Percentiles rank a stretch among this genome's conserved stretches.
Conservation (phyloP, 2,888 invertebrate species). For the Choristoneura rosaceana region DNA sequence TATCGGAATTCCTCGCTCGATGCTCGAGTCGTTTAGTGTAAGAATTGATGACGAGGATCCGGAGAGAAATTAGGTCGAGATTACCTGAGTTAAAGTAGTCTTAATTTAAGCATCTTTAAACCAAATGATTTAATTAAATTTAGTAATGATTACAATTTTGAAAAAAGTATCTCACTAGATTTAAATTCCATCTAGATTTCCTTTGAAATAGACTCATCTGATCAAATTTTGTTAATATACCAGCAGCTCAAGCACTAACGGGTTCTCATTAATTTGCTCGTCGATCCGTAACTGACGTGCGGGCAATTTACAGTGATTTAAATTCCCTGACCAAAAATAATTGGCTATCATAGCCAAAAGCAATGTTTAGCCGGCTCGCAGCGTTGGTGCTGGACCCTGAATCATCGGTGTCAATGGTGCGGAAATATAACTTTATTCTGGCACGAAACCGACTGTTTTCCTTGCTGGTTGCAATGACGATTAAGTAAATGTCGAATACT, state of each 20-base stretch:
- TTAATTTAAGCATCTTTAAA: not conserved
- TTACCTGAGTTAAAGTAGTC: not conserved
- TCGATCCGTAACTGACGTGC: slow-evolving; percentile 67
- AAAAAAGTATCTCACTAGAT: not conserved
- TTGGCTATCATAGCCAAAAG: slow-evolving; percentile 70
- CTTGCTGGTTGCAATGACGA: slow-evolving; percentile 58
- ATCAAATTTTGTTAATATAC: slow-evolving; percentile 17
- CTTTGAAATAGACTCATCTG: slow-evolving; percentile 7
- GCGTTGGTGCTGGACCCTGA: slow-evolving; percentile 57
- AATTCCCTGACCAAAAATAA: slow-evolving; percentile 72
- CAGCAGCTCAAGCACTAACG: slow-evolving; percentile 25
- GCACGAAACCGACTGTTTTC: slow-evolving; percentile 66
- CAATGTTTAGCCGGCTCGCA: slow-evolving; percentile 55
- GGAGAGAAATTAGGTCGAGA: slow-evolving; percentile 25
- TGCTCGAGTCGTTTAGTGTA: slow-evolving; percentile 9
- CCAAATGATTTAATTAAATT: not conserved
- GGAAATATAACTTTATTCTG: slow-evolving; percentile 76
- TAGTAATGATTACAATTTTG: not conserved
- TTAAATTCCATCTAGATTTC: not conserved
- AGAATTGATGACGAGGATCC: slow-evolving; percentile 29
- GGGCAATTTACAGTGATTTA: slow-evolving; percentile 62
- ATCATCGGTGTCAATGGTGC: slow-evolving; percentile 74
- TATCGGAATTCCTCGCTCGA: slow-evolving; percentile 21
- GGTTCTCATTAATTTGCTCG: slow-evolving; percentile 59
- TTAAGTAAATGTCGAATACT: slow-evolving; percentile 45